Conservation (phyloP, 2,113 vertebrate genomes). For the Corythaeola cristata region DNA sequence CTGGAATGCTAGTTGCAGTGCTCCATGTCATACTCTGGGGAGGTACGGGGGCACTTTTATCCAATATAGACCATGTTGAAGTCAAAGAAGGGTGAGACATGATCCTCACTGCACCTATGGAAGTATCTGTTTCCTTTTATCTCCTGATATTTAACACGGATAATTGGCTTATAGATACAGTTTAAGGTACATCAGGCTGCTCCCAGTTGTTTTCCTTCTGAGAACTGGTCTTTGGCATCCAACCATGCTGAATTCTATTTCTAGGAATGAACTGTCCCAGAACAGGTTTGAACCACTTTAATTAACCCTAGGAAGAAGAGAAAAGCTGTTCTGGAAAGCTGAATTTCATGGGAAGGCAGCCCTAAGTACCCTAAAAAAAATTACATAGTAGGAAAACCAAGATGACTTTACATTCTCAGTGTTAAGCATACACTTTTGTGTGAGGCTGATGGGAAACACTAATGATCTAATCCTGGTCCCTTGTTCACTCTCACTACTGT, state of each 20-base stretch:
- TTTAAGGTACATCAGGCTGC: neutral
- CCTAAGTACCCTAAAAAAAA: neutral
- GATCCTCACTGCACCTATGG: neutral
- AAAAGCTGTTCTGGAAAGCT: neutral
- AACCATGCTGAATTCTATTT: neutral
- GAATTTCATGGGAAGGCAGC: neutral
- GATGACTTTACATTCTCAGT: neutral
- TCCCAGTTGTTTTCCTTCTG: neutral
- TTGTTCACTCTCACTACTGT: neutral
- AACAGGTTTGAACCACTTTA: neutral
- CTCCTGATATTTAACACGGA: neutral
- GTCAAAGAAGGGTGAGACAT: neutral
- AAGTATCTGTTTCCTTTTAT: neutral
- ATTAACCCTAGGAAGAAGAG: neutral
- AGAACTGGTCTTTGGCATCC: neutral
- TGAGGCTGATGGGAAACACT: neutral
- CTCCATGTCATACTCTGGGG: neutral
- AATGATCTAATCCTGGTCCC: neutral
- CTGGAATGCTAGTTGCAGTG: neutral
- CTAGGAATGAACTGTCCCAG: neutral
- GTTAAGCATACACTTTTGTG: neutral
- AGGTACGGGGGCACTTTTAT: neutral
- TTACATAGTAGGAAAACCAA: neutral
- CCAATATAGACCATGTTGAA: fast-evolving
- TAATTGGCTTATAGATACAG: neutral